phyloP scores from a whole-genome alignment of 2,797 vertebrate species.

The Orientallactaga sibirica region DNA sequence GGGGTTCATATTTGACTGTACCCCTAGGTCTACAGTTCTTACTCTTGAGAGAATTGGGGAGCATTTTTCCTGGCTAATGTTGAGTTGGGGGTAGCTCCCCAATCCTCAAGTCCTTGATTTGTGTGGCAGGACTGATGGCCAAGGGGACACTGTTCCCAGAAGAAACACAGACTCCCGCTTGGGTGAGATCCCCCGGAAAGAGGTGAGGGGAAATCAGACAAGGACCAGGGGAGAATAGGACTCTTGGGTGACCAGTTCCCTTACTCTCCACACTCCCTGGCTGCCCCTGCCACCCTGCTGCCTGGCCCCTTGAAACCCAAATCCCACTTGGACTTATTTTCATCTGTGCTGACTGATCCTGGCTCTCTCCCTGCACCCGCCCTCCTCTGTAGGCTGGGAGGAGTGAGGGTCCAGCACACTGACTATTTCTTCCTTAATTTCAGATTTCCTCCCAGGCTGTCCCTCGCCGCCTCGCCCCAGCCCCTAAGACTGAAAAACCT shows the following conservation, averaged over 20 bases:
- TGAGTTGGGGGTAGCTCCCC: neutral
- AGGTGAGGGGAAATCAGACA: constrained; percentile 74
- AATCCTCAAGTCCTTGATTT: constrained; percentile 11
- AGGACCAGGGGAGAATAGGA: neutral
- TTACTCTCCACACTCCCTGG: neutral
- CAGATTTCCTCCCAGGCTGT: constrained; percentile 68
- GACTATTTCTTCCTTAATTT: neutral
- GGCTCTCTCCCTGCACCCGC: neutral
- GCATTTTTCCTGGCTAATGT: neutral
- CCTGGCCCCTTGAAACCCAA: neutral
- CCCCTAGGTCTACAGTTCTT: neutral
- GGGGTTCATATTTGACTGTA: neutral
- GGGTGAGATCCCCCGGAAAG: constrained; percentile 80
- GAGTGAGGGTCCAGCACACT: neutral
- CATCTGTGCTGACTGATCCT: neutral
- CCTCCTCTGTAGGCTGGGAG: neutral
- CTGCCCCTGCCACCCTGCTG: neutral
- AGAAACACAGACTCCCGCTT: constrained; percentile 73
- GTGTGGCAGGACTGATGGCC: constrained; percentile 31
- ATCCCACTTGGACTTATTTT: neutral
- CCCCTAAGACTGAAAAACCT: constrained; percentile 74
- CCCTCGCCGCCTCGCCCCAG: constrained; percentile 72
- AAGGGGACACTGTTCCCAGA: constrained; percentile 69
- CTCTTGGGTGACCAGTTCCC: neutral
- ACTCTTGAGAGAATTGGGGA: constrained; percentile 38